Percentiles rank a stretch among this genome's conserved stretches.
These are phyloP conservation scores for Poeciliopsis infans DNA, from an alignment of 2,797 vertebrate genomes.

Conservation along the genomic window DNA sequence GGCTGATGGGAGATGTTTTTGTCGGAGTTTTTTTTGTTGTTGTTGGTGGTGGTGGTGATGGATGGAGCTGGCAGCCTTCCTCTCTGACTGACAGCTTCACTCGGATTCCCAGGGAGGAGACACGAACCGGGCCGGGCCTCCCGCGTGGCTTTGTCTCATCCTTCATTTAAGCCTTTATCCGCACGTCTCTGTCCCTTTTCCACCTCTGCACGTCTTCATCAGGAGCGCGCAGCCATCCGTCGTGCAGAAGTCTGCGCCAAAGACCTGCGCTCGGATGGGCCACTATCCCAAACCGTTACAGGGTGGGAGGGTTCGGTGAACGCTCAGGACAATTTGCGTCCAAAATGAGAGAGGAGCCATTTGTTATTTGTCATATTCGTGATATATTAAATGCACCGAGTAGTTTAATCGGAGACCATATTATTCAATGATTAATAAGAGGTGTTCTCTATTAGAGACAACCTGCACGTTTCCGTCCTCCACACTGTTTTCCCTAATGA, in stretches of 20 bases:
- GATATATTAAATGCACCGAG: not conserved
- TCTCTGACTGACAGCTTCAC: conserved; percentile 59
- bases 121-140: conserved; percentile 62
- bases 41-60: conserved; percentile 27
- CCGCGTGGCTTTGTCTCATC: conserved; percentile 64
- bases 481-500: conserved; percentile 17
- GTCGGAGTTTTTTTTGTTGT: not conserved
- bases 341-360: not conserved
- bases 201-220: conserved; percentile 50
- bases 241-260: conserved; percentile 10
- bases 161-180: conserved; percentile 51
- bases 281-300: not conserved
- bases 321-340: not conserved
- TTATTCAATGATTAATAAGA: not conserved
- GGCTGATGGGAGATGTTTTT: conserved; percentile 34
- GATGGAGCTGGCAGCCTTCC: conserved; percentile 44
- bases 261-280: not conserved
- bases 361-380: not conserved
- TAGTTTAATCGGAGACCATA: not conserved
- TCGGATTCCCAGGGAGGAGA: conserved; percentile 46
- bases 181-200: conserved; percentile 39
- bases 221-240: conserved; percentile 45
- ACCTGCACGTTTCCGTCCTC: conserved; percentile 9
- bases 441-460: not conserved
- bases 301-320: not conserved